These are phyloP conservation scores for Palythoa caribaeorum DNA, from an alignment of 92 coral and sea anemone species.

Conservation along the genomic window DNA sequence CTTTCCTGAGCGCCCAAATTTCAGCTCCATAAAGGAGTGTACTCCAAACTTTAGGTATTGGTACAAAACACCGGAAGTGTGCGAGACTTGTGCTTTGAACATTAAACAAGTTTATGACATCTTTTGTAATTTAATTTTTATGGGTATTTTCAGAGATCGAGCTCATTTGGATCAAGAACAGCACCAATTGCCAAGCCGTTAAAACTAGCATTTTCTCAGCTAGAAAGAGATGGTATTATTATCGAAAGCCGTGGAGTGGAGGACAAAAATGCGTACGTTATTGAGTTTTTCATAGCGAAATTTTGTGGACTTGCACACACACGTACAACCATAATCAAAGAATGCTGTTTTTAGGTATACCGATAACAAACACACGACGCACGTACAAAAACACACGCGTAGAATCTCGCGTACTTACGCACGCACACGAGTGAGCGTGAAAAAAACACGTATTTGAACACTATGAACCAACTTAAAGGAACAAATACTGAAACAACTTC, in stretches of 20 bases:
- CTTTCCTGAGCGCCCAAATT: no score
- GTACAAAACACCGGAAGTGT: not conserved
- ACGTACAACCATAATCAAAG: no score
- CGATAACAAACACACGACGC: not conserved
- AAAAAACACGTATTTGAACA: no score
- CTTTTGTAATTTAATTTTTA: not conserved
- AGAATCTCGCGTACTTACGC: no score
- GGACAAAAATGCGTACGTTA: slow-evolving; percentile 66
- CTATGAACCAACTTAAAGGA: no score
- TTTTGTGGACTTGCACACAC: not conserved
- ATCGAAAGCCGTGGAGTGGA: slow-evolving; percentile 79
- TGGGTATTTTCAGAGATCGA: slow-evolving; percentile 17
- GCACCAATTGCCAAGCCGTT: slow-evolving; percentile 43
- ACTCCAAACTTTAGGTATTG: no score
- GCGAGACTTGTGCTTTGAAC: no score
- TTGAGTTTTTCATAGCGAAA: not conserved
- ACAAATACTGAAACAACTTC: no score
- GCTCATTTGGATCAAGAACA: slow-evolving; percentile 28
- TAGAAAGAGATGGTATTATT: slow-evolving; percentile 92
- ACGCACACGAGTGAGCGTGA: no score
- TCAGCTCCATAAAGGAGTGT: no score
- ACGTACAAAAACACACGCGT: not conserved
- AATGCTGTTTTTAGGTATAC: not conserved
- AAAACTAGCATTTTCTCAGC: slow-evolving; percentile 78
- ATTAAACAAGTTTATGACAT: not conserved